Evolutionary conservation across 2,113 vertebrate species (phyloP).

Genomic region (Mystacornis crossleyi): DNA sequence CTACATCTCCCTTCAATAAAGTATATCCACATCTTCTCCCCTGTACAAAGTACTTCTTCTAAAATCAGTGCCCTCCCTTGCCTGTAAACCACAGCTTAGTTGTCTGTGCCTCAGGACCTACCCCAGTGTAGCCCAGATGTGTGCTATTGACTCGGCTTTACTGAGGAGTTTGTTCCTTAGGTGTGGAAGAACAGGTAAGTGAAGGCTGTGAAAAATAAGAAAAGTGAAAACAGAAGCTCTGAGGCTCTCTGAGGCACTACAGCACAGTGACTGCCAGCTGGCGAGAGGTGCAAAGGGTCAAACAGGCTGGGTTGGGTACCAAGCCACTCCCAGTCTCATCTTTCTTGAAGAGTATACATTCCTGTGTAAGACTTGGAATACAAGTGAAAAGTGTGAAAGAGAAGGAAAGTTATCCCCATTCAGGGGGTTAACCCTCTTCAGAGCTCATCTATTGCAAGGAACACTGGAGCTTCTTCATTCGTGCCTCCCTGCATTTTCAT

Average conservation of each 20-base stretch:
- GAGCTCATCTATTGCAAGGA: neutral
- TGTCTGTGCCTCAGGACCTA: neutral
- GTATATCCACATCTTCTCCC: neutral
- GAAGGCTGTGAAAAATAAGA: neutral
- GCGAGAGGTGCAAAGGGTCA: neutral
- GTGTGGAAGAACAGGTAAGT: neutral
- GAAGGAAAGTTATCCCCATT: neutral
- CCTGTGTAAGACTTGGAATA: neutral
- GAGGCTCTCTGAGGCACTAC: neutral
- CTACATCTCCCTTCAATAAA: neutral
- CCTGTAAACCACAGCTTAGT: neutral
- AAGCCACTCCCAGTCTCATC: neutral
- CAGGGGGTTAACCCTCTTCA: neutral
- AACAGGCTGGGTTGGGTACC: neutral
- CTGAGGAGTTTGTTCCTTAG: neutral
- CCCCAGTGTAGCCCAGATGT: neutral
- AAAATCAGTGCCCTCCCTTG: neutral
- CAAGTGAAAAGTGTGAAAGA: neutral
- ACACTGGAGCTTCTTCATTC: neutral
- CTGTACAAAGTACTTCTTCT: neutral
- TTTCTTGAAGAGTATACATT: neutral
- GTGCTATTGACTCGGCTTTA: neutral
- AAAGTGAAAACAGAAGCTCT: neutral
- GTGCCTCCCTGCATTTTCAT: neutral
- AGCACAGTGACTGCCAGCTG: neutral